These are phyloP conservation scores for Solea senegalensis DNA, from an alignment of 2,113 vertebrate species.

Conservation along the genomic window DNA sequence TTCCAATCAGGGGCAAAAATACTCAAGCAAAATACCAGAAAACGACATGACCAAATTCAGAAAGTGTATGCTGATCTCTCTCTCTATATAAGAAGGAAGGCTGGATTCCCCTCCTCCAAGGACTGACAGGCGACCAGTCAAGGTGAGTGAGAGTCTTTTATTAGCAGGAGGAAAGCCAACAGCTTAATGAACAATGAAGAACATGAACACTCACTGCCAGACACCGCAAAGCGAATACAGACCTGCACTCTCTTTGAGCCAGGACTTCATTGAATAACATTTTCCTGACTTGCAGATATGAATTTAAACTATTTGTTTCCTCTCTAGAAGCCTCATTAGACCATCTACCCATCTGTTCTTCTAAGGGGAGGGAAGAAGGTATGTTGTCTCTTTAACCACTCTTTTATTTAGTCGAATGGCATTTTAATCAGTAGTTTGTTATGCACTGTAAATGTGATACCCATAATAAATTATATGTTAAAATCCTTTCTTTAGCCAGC, in stretches of 20 bases:
- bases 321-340: conserved; percentile 42
- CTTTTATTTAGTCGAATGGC: not conserved
- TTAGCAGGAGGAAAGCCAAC: conserved; percentile 61
- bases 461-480: too few relatives aligned
- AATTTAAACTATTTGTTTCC: conserved; percentile 30
- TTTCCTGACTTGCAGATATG: conserved; percentile 15
- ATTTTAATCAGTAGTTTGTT: too few relatives aligned
- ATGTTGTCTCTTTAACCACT: conserved; percentile 1
- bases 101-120: conserved; percentile 46
- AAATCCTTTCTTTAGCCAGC: too few relatives aligned
- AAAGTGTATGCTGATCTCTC: conserved; percentile 47
- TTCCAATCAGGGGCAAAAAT: conserved; percentile 41
- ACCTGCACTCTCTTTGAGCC: conserved; percentile 8
- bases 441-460: too few relatives aligned
- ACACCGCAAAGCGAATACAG: conserved; percentile 23
- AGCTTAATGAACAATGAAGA: conserved; percentile 72
- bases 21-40: conserved; percentile 53
- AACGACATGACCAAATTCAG: conserved; percentile 78
- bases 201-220: conserved; percentile 55
- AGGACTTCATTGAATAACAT: conserved; percentile 24
- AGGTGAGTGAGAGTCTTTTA: conserved; percentile 77
- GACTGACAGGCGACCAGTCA: conserved; percentile 64
- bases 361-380: conserved; percentile 56
- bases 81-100: conserved; percentile 76
- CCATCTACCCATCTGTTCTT: conserved; percentile 40